Conservation (phyloP, 2,797 vertebrate species). For the Presbytis comata region DNA sequence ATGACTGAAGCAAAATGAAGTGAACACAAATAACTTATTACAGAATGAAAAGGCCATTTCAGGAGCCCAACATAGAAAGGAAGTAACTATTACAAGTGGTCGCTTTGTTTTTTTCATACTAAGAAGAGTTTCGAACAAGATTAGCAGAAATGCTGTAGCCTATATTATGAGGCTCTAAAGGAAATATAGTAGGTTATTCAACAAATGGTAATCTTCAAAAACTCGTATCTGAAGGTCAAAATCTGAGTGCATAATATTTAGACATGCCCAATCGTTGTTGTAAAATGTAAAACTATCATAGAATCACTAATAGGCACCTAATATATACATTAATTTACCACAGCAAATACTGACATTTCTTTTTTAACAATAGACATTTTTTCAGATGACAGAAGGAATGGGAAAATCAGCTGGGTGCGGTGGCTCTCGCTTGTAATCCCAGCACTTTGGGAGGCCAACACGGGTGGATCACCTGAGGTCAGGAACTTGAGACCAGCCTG, state of each 20-base stretch:
- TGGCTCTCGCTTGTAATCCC: background rate
- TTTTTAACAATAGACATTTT: background rate
- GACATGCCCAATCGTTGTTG: background rate
- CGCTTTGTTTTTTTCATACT: background rate
- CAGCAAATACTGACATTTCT: background rate
- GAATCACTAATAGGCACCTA: background rate
- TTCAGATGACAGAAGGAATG: background rate
- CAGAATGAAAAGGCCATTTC: background rate
- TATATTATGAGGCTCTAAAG: background rate
- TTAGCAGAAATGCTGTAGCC: background rate
- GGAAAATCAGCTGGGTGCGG: background rate
- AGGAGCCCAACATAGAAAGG: background rate
- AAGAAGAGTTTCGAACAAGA: slow-evolving; percentile 6
- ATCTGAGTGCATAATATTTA: background rate
- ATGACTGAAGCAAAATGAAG: slow-evolving; percentile 16
- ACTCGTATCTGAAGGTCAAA: background rate
- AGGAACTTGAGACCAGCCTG: background rate
- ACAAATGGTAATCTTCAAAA: background rate
- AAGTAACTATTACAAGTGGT: background rate
- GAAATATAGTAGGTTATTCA: background rate
- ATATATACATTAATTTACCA: background rate
- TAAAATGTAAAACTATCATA: background rate
- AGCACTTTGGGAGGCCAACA: background rate
- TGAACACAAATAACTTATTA: slow-evolving; percentile 12
- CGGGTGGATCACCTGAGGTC: background rate